These are phyloP conservation scores for Trachythela sp. DNA, from an alignment of 64 coral and sea anemone species.

Conservation along the genomic window DNA sequence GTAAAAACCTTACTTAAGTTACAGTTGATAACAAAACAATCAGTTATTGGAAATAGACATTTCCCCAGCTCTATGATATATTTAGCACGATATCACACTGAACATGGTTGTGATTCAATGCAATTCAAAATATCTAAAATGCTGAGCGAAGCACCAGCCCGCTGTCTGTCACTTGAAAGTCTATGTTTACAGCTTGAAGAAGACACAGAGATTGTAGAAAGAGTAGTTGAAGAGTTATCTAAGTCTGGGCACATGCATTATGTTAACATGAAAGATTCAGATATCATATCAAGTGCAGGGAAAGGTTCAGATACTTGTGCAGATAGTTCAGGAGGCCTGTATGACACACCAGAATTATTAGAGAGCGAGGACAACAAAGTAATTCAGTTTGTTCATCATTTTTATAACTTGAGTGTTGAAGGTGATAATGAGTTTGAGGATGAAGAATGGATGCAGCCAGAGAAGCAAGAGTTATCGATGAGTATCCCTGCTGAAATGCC, in stretches of 20 bases:
- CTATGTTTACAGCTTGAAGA: neutral
- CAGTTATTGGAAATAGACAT: neutral
- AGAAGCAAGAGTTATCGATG: neutral
- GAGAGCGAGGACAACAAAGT: neutral
- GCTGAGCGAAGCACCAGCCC: neutral
- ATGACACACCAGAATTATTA: neutral
- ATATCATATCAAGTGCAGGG: neutral
- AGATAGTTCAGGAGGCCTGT: too few species aligned
- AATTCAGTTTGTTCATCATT: neutral
- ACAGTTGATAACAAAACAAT: slow-evolving; percentile 20
- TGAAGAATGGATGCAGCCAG: neutral
- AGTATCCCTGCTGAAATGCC: neutral
- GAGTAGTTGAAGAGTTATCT: neutral
- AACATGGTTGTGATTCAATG: neutral
- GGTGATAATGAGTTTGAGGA: neutral
- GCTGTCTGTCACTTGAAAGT: neutral
- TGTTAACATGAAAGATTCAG: neutral
- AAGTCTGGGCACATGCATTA: neutral
- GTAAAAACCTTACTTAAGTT: neutral
- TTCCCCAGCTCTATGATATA: neutral
- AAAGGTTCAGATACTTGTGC: too few species aligned
- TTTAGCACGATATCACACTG: neutral
- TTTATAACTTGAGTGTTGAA: neutral
- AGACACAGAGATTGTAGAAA: neutral
- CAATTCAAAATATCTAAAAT: neutral